A percentile compares a stretch with the other conserved stretches of the same genome.
These are phyloP conservation scores for Apodemia zela DNA, from an alignment of 2,888 invertebrate species.

Conservation along the genomic window DNA sequence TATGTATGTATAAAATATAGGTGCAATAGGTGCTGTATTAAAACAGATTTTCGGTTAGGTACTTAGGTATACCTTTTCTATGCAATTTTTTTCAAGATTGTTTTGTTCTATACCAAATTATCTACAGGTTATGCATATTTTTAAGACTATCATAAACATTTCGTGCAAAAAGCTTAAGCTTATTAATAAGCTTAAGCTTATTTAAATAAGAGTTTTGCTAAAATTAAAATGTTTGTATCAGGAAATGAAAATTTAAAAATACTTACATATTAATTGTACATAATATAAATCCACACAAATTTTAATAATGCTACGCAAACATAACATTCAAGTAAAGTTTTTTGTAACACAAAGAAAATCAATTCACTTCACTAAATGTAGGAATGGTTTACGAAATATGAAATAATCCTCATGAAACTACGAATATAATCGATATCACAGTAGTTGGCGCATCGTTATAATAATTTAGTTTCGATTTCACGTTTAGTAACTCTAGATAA, in stretches of 20 bases:
- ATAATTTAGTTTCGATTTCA: conserved; percentile 46
- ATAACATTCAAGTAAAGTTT: conserved; percentile 40
- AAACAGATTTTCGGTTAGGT: too few relatives aligned
- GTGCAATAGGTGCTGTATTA: too few relatives aligned
- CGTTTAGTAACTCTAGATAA: conserved; percentile 37
- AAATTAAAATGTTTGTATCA: too few relatives aligned
- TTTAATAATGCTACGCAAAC: conserved; percentile 26
- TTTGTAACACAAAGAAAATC: conserved; percentile 47
- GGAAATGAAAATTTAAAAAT: conserved; percentile 26
- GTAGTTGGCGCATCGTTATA: conserved; percentile 66
- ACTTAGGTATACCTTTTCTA: too few relatives aligned
- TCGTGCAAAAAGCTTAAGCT: too few relatives aligned
- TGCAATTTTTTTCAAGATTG: too few relatives aligned
- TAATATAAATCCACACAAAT: conserved; percentile 17
- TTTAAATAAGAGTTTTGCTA: too few relatives aligned
- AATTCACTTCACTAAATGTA: conserved; percentile 66
- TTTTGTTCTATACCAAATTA: too few relatives aligned
- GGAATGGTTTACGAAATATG: conserved; percentile 45
- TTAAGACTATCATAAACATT: too few relatives aligned
- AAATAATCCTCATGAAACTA: conserved; percentile 61
- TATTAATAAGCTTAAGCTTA: too few relatives aligned
- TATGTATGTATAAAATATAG: too few relatives aligned
- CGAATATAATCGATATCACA: conserved; percentile 57
- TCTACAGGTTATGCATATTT: too few relatives aligned
- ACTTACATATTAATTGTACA: conserved; percentile 41